Evolutionary conservation across 2,888 invertebrate genomes (phyloP), one percentile per base, ranked within the genome.

Genomic region (Dasysyrphus albostriatus): DNA sequence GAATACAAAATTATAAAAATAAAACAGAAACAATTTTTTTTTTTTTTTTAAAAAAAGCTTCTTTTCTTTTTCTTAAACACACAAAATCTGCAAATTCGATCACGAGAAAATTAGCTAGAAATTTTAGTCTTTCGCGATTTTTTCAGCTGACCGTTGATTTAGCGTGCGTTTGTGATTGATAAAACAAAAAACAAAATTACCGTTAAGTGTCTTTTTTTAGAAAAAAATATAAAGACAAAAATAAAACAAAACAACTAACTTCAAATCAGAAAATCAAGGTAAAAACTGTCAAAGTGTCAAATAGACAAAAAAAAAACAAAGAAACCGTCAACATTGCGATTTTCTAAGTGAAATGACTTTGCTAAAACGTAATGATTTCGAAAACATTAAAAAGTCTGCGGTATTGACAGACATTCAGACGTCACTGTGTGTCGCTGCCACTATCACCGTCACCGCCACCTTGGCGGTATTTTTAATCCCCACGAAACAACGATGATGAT

Each of bases 351-450:
- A 37, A 58, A 59, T 69, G 16, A 16, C 19, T 77, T 69, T 16
- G 39, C 9, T 54, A 9, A 24, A 61, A 80, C 54, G 39, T 42
- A 9, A 47, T 67, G 14, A 49, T 12, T 29, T 10, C n/a, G 3
- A 14, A 37, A 8, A 12, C 12, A 32, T 19, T n/a, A 32, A 5
- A 82, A 83, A 88, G 84, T 88, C 88, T 83, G 78, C 59, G 24
- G 74, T 39, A 79, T 42, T 73, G 61, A 75, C 85, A 79, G 82
- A 89, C 88, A 89, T 77, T 88, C 88, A 87, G 88, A 89, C 88
- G 88, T 85, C 88, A 89, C 75, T 75, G 70, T 69, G 88, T 83
- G 88, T 75, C 56, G 54, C 58, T 80, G 39, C 34, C 59, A 39
- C 32, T 42, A 16, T 37, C 9, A 16, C 16, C 8, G 51, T 65